phyloP scores from a whole-genome alignment of 2,113 vertebrate genomes.

The Lonchura striata region DNA sequence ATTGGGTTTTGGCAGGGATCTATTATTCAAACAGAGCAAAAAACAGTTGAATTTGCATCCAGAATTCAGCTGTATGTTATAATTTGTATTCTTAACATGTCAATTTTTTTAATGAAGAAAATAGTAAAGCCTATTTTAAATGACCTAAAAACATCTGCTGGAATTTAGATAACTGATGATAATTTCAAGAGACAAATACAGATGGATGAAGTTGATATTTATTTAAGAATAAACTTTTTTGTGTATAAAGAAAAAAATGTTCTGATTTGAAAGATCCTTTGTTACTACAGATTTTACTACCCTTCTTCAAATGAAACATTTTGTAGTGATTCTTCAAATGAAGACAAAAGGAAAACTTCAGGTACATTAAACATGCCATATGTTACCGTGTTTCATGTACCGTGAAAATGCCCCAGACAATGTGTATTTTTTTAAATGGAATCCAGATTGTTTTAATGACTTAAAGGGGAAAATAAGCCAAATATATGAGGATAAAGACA shows the following conservation, averaged over 20 bases:
- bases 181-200: not conserved
- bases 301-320: not conserved
- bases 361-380: not conserved
- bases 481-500: not conserved
- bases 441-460: not conserved
- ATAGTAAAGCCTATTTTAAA: not conserved
- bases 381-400: not conserved
- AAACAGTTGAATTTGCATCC: not conserved
- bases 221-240: not conserved
- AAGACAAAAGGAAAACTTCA: conserved; percentile 3
- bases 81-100: not conserved
- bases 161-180: not conserved
- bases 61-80: not conserved
- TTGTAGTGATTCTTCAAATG: not conserved
- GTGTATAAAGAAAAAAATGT: not conserved
- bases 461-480: not conserved
- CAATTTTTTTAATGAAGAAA: not conserved
- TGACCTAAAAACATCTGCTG: not conserved
- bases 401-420: not conserved
- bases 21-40: not conserved
- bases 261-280: not conserved
- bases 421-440: not conserved
- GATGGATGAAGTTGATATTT: not conserved
- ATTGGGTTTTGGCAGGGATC: not conserved
- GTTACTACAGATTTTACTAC: not conserved